Base-by-base conservation (phyloP, 2,888 invertebrate species). In the Fragum whitleyi region DNA sequence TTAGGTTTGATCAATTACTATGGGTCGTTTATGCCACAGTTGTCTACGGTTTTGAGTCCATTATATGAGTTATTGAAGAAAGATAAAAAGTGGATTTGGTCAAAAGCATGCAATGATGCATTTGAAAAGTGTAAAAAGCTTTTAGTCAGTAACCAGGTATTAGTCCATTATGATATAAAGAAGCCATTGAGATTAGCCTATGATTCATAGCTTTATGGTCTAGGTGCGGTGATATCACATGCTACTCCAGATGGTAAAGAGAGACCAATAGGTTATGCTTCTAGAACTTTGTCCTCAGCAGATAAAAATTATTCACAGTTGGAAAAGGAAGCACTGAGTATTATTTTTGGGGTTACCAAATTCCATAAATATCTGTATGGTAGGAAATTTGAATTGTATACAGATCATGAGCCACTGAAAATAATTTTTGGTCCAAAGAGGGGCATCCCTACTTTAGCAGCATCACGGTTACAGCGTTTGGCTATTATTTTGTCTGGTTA, bases 331-430 rank as follows among this genome's bases (percentile, higher is more conserved):
- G 92, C 93, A 36, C 83, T 93, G 42, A 87, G 91, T 11, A 76
- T 83, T 19, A 73, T 78, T 16, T 81, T 90, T 79, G 94, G 92
- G 0, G 90, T 94, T 1, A 88, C 90, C 32, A 92, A 36, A 84
- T 94, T 94, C 86, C 92, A 93, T 70, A 87, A 92, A 28, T 94
- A 93, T 82, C 61, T 94, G 0, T 93, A 87, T 79, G 94, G 94
- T 2, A 85, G 92, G 16, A 86, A 90, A n/a, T 95, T 95, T 83
- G 92, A 92, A 0, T 83, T 94, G 19, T 57, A 89, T 9, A 94
- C 94, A 0, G 94, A 94, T 61, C 16, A 61, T 61, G 61, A 61
- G 61, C 61, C 29, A 19, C 19, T 61, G 2, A 61, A 29, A 19
- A 61, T 32, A 19, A 92, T 95, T 51, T 92, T 94, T 65, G 87